A percentile compares a stretch with the other conserved stretches of the same genome.
phyloP scores from a whole-genome alignment of 2,113 vertebrate species.

The Oplegnathus fasciatus region DNA sequence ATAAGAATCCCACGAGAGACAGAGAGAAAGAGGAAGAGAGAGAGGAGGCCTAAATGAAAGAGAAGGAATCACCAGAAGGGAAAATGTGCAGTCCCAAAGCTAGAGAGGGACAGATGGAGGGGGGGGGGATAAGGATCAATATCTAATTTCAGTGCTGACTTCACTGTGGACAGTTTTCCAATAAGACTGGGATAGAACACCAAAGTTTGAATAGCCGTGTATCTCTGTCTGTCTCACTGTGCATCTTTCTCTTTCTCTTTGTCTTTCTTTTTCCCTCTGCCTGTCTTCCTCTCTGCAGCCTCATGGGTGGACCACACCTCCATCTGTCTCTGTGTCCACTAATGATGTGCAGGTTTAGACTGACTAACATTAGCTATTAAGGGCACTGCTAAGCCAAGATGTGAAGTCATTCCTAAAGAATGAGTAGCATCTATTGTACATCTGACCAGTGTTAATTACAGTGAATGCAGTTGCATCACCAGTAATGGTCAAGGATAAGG shows the following conservation, averaged over 20 bases:
- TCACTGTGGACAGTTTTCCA: conserved; percentile 83
- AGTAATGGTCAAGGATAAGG: not conserved
- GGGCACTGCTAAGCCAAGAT: not conserved
- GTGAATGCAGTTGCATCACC: not conserved
- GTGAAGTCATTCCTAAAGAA: not conserved
- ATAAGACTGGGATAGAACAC: conserved; percentile 81
- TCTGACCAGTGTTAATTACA: not conserved
- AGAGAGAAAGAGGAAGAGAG: conserved; percentile 27
- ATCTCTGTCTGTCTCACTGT: conserved; percentile 55
- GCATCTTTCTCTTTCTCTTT: conserved; percentile 38
- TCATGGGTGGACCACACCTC: not conserved
- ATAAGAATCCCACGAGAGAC: conserved; percentile 41
- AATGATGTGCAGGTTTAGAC: not conserved
- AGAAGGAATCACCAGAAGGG: conserved; percentile 72
- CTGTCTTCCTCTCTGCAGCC: conserved; percentile 21
- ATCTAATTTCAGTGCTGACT: conserved; percentile 87
- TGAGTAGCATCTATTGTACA: not conserved
- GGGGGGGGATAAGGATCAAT: conserved; percentile 78
- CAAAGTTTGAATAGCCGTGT: conserved; percentile 82
- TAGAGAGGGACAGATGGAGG: conserved; percentile 39
- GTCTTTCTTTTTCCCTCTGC: conserved; percentile 3
- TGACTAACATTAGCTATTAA: not conserved
- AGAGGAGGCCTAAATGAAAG: conserved; percentile 55
- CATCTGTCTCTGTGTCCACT: conserved; percentile 6
- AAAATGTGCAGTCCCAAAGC: conserved; percentile 70